A percentile compares a stretch with the other conserved stretches of the same genome.
phyloP scores from a whole-genome alignment of 2,113 vertebrate species.

The Equus quagga region DNA sequence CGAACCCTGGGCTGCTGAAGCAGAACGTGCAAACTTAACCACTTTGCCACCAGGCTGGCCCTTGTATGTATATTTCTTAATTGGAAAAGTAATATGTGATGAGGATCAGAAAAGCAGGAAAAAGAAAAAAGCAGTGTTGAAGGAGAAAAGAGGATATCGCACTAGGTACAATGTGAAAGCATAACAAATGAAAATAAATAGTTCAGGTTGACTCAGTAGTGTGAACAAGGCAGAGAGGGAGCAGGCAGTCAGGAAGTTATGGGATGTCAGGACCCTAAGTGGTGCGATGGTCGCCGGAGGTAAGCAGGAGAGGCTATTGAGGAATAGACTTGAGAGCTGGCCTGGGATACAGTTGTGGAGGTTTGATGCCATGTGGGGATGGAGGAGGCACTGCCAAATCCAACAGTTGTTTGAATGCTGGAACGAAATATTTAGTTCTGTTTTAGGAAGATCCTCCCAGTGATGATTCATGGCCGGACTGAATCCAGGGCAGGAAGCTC shows the following conservation, averaged over 20 bases:
- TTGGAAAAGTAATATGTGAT: not conserved
- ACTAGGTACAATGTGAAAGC: not conserved
- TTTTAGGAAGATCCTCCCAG: not conserved
- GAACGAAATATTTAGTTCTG: not conserved
- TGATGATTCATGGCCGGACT: not conserved
- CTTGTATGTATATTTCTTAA: not conserved
- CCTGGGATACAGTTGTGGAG: rapidly evolving
- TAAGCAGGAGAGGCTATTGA: rapidly evolving
- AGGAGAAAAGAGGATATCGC: not conserved
- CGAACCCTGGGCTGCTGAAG: no score
- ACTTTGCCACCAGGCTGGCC: no score
- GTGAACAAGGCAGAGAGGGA: not conserved
- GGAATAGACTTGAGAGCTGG: rapidly evolving
- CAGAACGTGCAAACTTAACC: no score
- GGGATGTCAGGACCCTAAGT: not conserved
- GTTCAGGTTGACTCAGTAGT: not conserved
- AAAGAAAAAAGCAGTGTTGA: not conserved
- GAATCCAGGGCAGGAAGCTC: not conserved
- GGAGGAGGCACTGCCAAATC: not conserved
- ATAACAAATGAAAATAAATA: not conserved
- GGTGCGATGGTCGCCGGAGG: rapidly evolving
- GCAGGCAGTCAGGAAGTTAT: not conserved
- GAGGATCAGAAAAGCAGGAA: not conserved
- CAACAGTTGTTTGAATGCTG: not conserved
- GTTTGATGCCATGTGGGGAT: rapidly evolving